Percentiles rank a stretch among this genome's conserved stretches.
phyloP scores from a whole-genome alignment of 2,888 invertebrate species.

The Spicauda simplicius region DNA sequence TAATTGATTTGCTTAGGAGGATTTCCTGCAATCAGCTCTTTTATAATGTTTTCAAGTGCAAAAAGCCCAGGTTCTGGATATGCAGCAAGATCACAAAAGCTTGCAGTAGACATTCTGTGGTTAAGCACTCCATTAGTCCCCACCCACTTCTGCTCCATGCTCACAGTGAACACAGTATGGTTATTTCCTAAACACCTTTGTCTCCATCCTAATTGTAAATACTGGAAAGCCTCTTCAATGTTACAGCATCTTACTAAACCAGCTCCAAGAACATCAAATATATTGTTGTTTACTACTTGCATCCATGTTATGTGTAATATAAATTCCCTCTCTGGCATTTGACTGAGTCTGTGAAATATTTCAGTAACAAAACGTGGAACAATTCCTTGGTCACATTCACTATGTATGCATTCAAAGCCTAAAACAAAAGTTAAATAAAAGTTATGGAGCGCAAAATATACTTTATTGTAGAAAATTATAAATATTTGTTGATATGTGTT shows the following conservation, averaged over 20 bases:
- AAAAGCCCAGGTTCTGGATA: constrained; percentile 87
- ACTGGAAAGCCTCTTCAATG: constrained; percentile 90
- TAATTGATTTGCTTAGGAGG: constrained; percentile 83
- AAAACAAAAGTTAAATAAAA: constrained; percentile 44
- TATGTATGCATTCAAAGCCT: constrained; percentile 83
- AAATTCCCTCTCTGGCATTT: constrained; percentile 87
- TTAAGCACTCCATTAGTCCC: constrained; percentile 87
- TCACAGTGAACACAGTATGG: constrained; percentile 89
- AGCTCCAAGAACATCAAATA: constrained; percentile 85
- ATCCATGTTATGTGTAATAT: constrained; percentile 89
- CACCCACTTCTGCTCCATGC: constrained; percentile 90
- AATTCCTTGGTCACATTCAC: constrained; percentile 89
- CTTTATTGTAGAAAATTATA: too few relatives aligned
- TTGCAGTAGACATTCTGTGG: constrained; percentile 89
- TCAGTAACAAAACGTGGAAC: constrained; percentile 89
- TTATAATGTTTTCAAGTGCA: constrained; percentile 88
- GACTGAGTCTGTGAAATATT: constrained; percentile 87
- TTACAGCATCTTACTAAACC: constrained; percentile 83
- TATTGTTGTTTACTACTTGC: constrained; percentile 88
- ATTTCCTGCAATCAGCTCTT: constrained; percentile 81
- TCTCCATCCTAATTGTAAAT: constrained; percentile 88
- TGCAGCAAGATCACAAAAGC: constrained; percentile 88
- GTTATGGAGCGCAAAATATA: too few relatives aligned
- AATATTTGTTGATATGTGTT: too few relatives aligned
- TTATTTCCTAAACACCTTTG: constrained; percentile 82